These are phyloP conservation scores for Cecropterus lyciades DNA, from an alignment of 1,140 invertebrate species.

Conservation along the genomic window DNA sequence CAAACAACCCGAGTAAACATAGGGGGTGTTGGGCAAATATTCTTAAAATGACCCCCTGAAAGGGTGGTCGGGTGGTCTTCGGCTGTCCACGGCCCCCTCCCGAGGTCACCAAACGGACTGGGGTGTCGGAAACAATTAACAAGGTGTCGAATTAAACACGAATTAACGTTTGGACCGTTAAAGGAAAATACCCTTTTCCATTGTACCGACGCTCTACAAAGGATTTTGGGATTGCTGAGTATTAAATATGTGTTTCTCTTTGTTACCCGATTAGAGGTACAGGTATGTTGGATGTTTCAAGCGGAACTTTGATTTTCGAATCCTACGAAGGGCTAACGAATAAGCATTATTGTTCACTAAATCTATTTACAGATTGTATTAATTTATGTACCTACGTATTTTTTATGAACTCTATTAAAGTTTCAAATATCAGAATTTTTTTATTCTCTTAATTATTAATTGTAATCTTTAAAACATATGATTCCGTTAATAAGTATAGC, in stretches of 20 bases:
- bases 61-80: conserved; percentile 61
- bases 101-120: conserved; percentile 78
- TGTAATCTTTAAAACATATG: too few species aligned
- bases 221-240: conserved; percentile 80
- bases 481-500: too few species aligned
- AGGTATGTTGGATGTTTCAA: conserved; percentile 40
- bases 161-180: conserved; percentile 80
- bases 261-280: conserved; percentile 65
- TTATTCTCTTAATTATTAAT: too few species aligned
- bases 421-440: too few species aligned
- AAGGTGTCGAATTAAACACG: conserved; percentile 84
- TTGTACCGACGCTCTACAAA: conserved; percentile 75
- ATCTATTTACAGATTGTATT: too few species aligned
- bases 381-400: too few species aligned
- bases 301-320: conserved; percentile 22
- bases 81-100: conserved; percentile 57
- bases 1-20: conserved; percentile 82
- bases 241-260: conserved; percentile 79
- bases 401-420: too few species aligned
- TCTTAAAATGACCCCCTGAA: conserved; percentile 80
- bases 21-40: conserved; percentile 77
- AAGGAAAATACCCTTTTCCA: conserved; percentile 81
- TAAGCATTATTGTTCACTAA: not conserved
- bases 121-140: conserved; percentile 83
- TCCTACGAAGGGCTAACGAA: conserved; percentile 14